These are phyloP conservation scores for Platypus cylindrus DNA, from an alignment of 2,888 invertebrate species.

Conservation along the genomic window DNA sequence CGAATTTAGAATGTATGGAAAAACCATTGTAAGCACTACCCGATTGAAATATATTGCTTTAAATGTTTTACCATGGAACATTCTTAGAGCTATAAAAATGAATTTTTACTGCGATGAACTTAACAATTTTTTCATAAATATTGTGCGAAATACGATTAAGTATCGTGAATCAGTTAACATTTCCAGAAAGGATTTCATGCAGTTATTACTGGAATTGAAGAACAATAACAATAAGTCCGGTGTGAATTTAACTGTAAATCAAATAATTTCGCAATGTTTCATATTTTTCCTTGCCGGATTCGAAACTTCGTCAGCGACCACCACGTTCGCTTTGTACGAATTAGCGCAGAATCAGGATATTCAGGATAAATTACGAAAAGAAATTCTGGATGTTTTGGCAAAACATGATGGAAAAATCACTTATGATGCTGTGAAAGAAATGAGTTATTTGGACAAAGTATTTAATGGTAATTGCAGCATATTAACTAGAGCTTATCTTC, in stretches of 20 bases:
- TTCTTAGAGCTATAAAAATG: not conserved
- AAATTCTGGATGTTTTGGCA: conserved; percentile 15
- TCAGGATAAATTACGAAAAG: conserved; percentile 13
- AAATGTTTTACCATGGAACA: not conserved
- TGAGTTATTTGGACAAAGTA: conserved; percentile 33
- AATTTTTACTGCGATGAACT: conserved; percentile 14
- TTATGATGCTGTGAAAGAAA: conserved; percentile 19
- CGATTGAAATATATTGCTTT: not conserved
- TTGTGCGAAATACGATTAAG: conserved; percentile 7
- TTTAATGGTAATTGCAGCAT: conserved; percentile 31
- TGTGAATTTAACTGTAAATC: conserved; percentile 27
- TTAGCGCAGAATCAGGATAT: not conserved
- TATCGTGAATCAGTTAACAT: conserved; percentile 9
- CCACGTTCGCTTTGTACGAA: conserved; percentile 1
- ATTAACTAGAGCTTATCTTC: too few relatives aligned
- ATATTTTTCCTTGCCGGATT: conserved; percentile 7
- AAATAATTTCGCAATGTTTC: conserved; percentile 21
- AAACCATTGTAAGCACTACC: conserved; percentile 1
- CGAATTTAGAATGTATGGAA: conserved; percentile 28
- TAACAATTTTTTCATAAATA: conserved; percentile 13
- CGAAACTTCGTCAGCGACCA: conserved; percentile 4
- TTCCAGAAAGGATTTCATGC: conserved; percentile 11
- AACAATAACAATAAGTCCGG: conserved; percentile 16
- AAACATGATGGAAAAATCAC: conserved; percentile 16
- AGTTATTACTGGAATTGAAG: conserved; percentile 15